These are phyloP conservation scores for Phymastichus coffea DNA, from an alignment of 1,140 invertebrate genomes.

Conservation along the genomic window DNA sequence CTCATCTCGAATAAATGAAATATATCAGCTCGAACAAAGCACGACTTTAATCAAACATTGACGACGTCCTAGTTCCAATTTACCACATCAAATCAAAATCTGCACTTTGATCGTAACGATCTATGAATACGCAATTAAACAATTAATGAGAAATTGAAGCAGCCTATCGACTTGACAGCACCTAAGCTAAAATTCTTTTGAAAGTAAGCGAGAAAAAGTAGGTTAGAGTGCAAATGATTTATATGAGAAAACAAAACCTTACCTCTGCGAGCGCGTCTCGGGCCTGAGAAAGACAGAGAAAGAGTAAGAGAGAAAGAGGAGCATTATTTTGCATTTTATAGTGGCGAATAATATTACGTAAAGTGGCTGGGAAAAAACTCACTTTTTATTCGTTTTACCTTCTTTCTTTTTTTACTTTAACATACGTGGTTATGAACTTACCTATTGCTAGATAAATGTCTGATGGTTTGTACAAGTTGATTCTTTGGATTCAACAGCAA, in stretches of 20 bases:
- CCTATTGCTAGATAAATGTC: neutral
- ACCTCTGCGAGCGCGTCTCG: constrained; percentile 31
- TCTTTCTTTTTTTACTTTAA: constrained; percentile 7
- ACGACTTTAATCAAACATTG: too few relatives aligned
- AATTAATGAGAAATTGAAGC: neutral
- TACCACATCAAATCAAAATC: too few relatives aligned
- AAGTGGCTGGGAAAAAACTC: constrained; percentile 32
- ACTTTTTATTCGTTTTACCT: constrained; percentile 1
- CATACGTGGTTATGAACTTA: neutral
- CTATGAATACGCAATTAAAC: neutral
- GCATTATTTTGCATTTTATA: constrained; percentile 52
- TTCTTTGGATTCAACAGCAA: neutral
- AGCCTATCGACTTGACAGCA: too few relatives aligned
- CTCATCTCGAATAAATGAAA: too few relatives aligned
- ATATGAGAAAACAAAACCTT: constrained; percentile 45
- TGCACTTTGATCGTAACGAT: neutral
- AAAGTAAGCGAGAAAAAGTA: too few relatives aligned
- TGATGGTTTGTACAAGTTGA: neutral
- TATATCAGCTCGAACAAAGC: too few relatives aligned
- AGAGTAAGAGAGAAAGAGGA: neutral
- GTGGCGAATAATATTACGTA: constrained; percentile 52
- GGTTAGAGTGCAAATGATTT: constrained; percentile 33
- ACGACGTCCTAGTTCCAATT: too few relatives aligned
- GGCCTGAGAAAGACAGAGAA: neutral
- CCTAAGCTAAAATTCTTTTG: too few relatives aligned